Percentiles rank a stretch among this genome's conserved stretches.
Conservation (phyloP, 2,888 invertebrate species). For the Craniophora ligustri region DNA sequence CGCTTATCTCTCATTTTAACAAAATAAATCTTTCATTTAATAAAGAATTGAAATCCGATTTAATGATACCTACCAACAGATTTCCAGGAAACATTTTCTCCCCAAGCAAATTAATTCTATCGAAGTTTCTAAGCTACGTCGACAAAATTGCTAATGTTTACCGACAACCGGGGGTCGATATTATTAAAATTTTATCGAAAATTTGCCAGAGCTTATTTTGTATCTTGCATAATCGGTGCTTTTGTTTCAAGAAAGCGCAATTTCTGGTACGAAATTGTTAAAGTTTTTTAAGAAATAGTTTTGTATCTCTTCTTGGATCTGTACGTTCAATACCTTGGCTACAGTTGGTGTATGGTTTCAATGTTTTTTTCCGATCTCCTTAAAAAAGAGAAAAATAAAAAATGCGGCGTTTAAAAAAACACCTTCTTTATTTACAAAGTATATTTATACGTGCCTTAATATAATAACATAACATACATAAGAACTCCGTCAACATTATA, state of each 20-base stretch:
- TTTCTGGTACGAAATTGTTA: conserved; percentile 23
- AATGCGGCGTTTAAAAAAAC: no score
- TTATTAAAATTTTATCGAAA: conserved; percentile 39
- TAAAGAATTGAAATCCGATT: conserved; percentile 28
- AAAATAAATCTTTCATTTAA: conserved; percentile 23
- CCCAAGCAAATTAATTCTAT: conserved; percentile 29
- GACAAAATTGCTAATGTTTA: conserved; percentile 27
- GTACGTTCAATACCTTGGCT: no score
- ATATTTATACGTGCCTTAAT: no score
- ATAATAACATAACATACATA: no score
- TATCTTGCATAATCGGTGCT: conserved; percentile 38
- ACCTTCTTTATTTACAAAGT: no score
- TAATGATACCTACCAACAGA: conserved; percentile 17
- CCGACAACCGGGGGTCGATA: conserved; percentile 8
- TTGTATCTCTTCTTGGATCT: no score
- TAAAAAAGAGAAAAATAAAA: conserved; percentile 7
- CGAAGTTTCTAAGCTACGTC: conserved; percentile 29
- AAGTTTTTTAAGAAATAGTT: conserved; percentile 27
- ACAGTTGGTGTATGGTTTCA: no score
- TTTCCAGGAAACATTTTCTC: neutral
- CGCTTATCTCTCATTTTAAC: no score
- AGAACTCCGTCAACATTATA: conserved; percentile 12
- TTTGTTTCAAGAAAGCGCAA: conserved; percentile 29
- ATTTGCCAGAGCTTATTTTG: conserved; percentile 32
- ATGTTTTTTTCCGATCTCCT: no score